Evolutionary conservation across 1,140 invertebrate species (phyloP), one percentile per base, ranked within the genome.

Genomic region (Lineus longissimus): DNA sequence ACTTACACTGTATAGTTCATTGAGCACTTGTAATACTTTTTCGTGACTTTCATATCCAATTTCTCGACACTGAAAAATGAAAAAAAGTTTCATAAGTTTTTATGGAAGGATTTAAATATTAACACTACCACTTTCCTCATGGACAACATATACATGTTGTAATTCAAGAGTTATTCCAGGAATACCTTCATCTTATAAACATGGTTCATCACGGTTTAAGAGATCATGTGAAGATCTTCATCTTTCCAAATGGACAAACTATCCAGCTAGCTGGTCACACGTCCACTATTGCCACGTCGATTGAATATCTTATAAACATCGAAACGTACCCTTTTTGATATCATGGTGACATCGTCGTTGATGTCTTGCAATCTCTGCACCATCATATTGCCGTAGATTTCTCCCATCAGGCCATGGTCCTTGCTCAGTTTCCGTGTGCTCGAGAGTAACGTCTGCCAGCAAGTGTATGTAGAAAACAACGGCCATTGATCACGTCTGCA

Each of bases 1-100:
- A 76, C 80, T 79, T 73, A 84, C 83, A 62, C 90, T 93, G 70
- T 95, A 92, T 30, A 97, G 86, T 83, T 97, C 94, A 74, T 93
- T 92, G 29, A 97, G 83, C 31, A 95, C 93, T 68, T 93, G 89
- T 62, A 94, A 83, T 67, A 97, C 90, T 79, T 97, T 94, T 80
- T 95, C 94, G 81, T 97, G 94, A n/a, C 91, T 92, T 78, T 94
- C 91, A 62, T 89, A 88, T 25, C 92, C 93, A 67, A 97, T 93
- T 78, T 95, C 92, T 55, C 92, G 89, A 79, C 93, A 96, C 90
- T 95, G 82, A 60, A 86, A 85, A 68, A 64, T 70, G 55, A 71
- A 67, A 68, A 67, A 31, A 68, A 70, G 30, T 78, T 51, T 7
- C 47, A 36, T 36, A 7, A 15, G 33, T 4, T 36, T 36, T 36